Evolutionary conservation across 2,797 vertebrate species (phyloP).

Genomic region (Danio choprae): DNA sequence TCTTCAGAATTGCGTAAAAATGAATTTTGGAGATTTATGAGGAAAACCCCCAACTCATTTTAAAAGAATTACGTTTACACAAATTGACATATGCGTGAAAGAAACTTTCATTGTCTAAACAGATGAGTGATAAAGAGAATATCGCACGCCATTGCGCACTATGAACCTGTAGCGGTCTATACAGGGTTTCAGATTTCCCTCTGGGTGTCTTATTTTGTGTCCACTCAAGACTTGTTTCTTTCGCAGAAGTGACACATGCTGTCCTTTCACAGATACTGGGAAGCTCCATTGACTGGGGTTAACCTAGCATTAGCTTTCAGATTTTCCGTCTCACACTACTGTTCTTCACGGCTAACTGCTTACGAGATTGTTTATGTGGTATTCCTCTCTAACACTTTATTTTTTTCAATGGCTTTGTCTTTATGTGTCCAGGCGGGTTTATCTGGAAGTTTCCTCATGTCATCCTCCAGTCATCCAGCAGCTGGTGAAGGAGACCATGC

Average conservation of each 20-base stretch:
- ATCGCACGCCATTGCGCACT: not conserved
- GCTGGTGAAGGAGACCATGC: constrained; percentile 78
- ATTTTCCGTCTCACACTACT: not conserved
- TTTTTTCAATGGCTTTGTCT: constrained; percentile 23
- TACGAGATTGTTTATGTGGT: not conserved
- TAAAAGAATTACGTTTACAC: no score
- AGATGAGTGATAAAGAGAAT: not conserved
- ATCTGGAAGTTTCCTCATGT: constrained; percentile 92
- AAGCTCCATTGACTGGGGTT: not conserved
- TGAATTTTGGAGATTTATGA: no score
- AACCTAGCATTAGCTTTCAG: constrained; percentile 3
- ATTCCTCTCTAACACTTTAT: constrained; percentile 11
- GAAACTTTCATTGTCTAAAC: not conserved
- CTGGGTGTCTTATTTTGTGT: constrained; percentile 16
- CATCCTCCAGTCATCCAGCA: constrained; percentile 83
- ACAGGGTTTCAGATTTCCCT: constrained; percentile 31
- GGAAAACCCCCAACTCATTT: no score
- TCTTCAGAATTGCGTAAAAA: no score
- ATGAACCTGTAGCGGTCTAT: not conserved
- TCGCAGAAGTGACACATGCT: constrained; percentile 2
- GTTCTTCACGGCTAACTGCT: constrained; percentile 15
- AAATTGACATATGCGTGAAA: no score
- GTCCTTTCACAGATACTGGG: not conserved
- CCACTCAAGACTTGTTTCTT: constrained; percentile 26
- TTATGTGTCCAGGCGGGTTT: constrained; percentile 80